Percentiles rank a stretch among this genome's conserved stretches.
Conservation (phyloP, 2,888 invertebrate genomes). For the Teleiodes luculella region DNA sequence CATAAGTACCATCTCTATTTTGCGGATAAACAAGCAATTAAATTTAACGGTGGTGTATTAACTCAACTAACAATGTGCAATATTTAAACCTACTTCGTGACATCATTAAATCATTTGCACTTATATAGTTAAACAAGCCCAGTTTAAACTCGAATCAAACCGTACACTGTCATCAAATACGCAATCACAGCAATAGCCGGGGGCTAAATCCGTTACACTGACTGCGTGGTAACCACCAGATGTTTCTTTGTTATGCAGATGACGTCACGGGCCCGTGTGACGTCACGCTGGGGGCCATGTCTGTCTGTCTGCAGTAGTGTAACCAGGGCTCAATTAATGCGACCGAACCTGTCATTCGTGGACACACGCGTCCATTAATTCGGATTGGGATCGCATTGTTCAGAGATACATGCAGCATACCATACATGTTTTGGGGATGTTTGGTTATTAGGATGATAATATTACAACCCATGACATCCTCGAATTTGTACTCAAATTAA, state of each 20-base stretch:
- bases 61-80: too few relatives aligned
- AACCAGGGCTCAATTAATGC: constrained; percentile 65
- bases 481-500: too few relatives aligned
- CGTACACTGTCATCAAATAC: background rate
- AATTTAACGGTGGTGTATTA: too few relatives aligned
- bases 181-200: constrained; percentile 4
- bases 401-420: background rate
- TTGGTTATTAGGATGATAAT: background rate
- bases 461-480: background rate
- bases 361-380: constrained; percentile 43
- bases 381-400: constrained; percentile 20
- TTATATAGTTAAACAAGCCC: background rate
- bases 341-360: constrained; percentile 37
- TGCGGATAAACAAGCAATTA: too few relatives aligned
- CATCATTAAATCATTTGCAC: background rate
- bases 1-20: too few relatives aligned
- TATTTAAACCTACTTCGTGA: background rate
- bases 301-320: constrained; percentile 37
- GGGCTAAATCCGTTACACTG: constrained; percentile 12
- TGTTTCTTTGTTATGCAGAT: constrained; percentile 68
- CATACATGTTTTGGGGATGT: constrained; percentile 1
- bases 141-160: background rate
- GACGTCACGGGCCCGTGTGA: constrained; percentile 7
- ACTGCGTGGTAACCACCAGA: constrained; percentile 26
- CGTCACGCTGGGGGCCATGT: constrained; percentile 4